Base-by-base conservation (phyloP, 2,797 vertebrate genomes). In the Rhinophrynus dorsalis region DNA sequence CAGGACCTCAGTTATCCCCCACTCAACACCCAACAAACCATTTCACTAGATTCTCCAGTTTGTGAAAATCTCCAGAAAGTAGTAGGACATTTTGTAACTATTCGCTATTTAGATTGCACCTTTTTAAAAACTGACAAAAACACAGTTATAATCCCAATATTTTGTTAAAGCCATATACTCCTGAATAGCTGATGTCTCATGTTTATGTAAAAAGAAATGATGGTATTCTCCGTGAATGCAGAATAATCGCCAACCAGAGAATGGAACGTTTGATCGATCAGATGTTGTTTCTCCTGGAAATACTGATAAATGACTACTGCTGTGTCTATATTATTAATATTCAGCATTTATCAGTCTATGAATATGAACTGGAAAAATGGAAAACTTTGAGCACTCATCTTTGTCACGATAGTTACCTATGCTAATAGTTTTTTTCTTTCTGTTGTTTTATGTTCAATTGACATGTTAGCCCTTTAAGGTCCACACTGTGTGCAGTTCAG, bases 391-490 rank as follows among this genome's bases (percentile, higher is more conserved):
- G 58, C 37, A 42, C 9, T 15, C 32, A 57, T 48, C n/a, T 20
- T 10, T 58, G 21, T 59, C 44, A 40, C 23, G 30, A 21, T 38
- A 30, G 66, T 47, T 59, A 59, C 44, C 54, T 50, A 58, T 17
- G n/a, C n/a, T n/a, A n/a, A n/a, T 59, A 68, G 11, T 21, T 59
- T 17, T 48, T 32, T 63, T 24, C n/a, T n/a, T 57, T 61, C 33
- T 33, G 29, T 32, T 54, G 17, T 40, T 50, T 35, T 47, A 48
- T 55, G 17, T 51, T 68, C n/a, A n/a, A n/a, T n/a, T n/a, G n/a
- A n/a, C n/a, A n/a, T n/a, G n/a, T n/a, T n/a, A n/a, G n/a, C n/a
- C n/a, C n/a, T n/a, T n/a, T n/a, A n/a, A n/a, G n/a, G n/a, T n/a
- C n/a, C n/a, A n/a, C n/a, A n/a, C n/a, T n/a, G n/a, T n/a, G n/a